Base-by-base conservation (phyloP, 2,888 invertebrate species). In the Leptopilina drosophilae region DNA sequence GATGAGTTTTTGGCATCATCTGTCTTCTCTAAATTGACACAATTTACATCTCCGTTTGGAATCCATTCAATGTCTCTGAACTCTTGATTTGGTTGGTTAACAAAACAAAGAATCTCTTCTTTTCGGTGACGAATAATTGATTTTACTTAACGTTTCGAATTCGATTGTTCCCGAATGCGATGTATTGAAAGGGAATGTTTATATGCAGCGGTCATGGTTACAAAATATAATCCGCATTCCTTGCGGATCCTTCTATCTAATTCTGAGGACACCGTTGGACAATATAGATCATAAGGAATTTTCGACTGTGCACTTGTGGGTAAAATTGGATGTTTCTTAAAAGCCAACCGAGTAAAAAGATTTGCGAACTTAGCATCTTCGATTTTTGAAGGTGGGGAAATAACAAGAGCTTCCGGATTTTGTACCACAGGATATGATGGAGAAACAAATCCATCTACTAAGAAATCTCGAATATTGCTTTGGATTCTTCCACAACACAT, bases 381-480 rank as follows among this genome's bases (percentile, higher is more conserved):
- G 5, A 9, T 77, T 62, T 62, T 8, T 9, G 20, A 62, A 33
- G 77, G 65, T 49, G 33, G 77, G 15, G 65, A 53, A 40, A 77
- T 62, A 77, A 40, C 42, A 59, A 77, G 15, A 59, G 64, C 7
- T 62, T 62, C 62, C 20, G 1, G 62, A 9, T 5, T 56, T 64
- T 64, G n/a, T 42, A 1, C 20, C 12, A 76, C 15, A 15, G 66
- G 65, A 6, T 56, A 53, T 78, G 79, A 76, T 46, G 79, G 76
- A 20, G 76, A 76, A 40, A 79, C n/a, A 67, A 79, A 79, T 49
- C 62, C 76, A 62, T 20, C 15, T 64, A 15, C 5, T 11, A 79
- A 15, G 11, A 79, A 26, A 62, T 53, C 26, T 42, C 67, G 33
- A 62, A 79, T 42, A 76, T 53, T 79, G 65, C 76, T 76, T 15